Evolutionary conservation across 2,113 vertebrate species (phyloP), one percentile per base, ranked within the genome.

Genomic region (Pelusios castaneus): DNA sequence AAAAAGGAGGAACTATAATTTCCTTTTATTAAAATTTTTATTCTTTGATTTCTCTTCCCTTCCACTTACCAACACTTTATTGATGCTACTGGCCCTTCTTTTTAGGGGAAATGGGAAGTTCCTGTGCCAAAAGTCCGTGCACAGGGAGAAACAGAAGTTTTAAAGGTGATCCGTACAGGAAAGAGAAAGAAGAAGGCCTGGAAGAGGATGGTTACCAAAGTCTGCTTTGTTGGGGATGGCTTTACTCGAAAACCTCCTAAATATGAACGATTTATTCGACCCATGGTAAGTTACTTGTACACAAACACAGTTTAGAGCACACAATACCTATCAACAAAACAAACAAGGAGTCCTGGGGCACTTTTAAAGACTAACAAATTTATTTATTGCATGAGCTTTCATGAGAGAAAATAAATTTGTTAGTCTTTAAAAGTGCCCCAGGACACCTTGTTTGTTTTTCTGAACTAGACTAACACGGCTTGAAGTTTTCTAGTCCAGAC

Each of bases 171-270:
- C 95, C 98, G 98, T 89, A 99, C 99, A 7, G 99, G 99, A 95
- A 99, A 99, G 96, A 99, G 99, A 87, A 99, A 99, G 94, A 99
- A 99, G 98, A 99, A 99, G 95, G 99, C 99, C 25, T 99, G 99
- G 99, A 99, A 99, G 97, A 99, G 99, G 94, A 99, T 99, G 99
- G 99, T 99, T 95, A 99, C 99, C 51, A 99, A 99, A 98, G 99
- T 99, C 54, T 99, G 99, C 92, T 99, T 99, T 94, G 99, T 99
- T 29, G 99, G 99, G 56, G 99, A 99, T 43, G 99, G 99, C 45
- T 99, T 99, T 97, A 99, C 99, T 13, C 98, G 99, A 94, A 99
- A 99, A 97, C 99, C 99, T 79, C 99, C 99, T 47, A 99, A 99
- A 96, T 99, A 99, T 0, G 99, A 99, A 95, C 98, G 99, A 93